These are phyloP conservation scores for Heliconius hermathena DNA, from an alignment of 1,140 invertebrate genomes.

Conservation along the genomic window DNA sequence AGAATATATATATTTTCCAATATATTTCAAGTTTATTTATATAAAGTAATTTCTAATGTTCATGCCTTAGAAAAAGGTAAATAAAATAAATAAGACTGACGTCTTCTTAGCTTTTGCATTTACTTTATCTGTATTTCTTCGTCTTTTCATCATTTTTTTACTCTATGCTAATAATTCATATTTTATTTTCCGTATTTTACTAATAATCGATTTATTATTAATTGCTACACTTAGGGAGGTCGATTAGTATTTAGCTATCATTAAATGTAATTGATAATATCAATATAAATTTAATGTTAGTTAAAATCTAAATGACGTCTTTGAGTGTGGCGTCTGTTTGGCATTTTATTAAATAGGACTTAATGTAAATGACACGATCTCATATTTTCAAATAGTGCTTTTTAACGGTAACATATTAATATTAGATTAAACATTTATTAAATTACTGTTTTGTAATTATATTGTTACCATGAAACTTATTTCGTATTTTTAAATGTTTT, in stretches of 20 bases:
- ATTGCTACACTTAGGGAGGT: not conserved
- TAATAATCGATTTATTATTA: not conserved
- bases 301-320: not conserved
- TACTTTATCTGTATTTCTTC: not conserved
- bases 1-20: not conserved
- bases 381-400: slow-evolving; percentile 29
- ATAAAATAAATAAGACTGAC: not conserved
- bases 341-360: slow-evolving; percentile 14
- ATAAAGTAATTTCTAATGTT: too few relatives aligned
- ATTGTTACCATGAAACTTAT: slow-evolving; percentile 15
- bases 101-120: slow-evolving; percentile 20
- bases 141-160: not conserved
- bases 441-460: slow-evolving; percentile 3
- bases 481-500: not conserved
- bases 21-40: not conserved
- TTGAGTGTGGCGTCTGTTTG: not conserved
- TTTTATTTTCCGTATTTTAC: not conserved
- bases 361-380: slow-evolving; percentile 31
- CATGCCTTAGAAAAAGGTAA: slow-evolving; percentile 7
- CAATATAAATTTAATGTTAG: not conserved
- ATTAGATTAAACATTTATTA: not conserved
- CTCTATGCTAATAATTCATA: not conserved
- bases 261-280: not conserved
- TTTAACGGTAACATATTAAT: slow-evolving; percentile 9
- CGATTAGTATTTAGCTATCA: not conserved